phyloP scores from a whole-genome alignment of 53 echinoderm and acorn worm genomes.

The Arbacia lixula region DNA sequence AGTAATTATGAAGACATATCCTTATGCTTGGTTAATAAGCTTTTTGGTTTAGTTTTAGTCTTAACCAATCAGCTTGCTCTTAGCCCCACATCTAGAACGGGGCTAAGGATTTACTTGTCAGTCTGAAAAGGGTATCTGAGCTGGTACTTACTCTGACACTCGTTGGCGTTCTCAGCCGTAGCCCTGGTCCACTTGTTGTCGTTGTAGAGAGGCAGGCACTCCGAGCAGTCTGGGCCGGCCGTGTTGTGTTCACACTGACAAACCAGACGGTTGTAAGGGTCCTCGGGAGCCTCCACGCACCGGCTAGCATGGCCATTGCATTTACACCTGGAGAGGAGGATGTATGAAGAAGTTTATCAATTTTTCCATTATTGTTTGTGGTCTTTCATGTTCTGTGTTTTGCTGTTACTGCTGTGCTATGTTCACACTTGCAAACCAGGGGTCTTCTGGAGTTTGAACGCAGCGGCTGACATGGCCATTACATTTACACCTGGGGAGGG shows the following conservation, averaged over 20 bases:
- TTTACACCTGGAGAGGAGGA: constrained; percentile 77
- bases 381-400: constrained; percentile 66
- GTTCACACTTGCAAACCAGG: constrained; percentile 79
- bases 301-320: constrained; percentile 96
- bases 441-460: constrained; percentile 45
- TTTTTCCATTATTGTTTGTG: background rate
- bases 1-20: too few species aligned
- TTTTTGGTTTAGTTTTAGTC: too few species aligned
- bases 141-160: constrained; percentile 75
- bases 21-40: too few species aligned
- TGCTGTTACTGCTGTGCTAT: constrained; percentile 83
- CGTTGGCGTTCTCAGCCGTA: constrained; percentile 73
- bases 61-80: too few species aligned
- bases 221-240: constrained; percentile 86
- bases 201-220: constrained; percentile 90
- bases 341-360: background rate
- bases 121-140: too few species aligned
- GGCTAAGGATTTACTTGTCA: too few species aligned
- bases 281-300: constrained; percentile 67
- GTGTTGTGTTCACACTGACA: constrained; percentile 97
- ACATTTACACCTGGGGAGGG: constrained; percentile 78
- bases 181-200: constrained; percentile 82
- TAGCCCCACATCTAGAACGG: too few species aligned
- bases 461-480: constrained; percentile 87
- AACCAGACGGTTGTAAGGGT: constrained; percentile 63